phyloP scores from a whole-genome alignment of 2,888 invertebrate genomes.

The Rhagonycha lutea region DNA sequence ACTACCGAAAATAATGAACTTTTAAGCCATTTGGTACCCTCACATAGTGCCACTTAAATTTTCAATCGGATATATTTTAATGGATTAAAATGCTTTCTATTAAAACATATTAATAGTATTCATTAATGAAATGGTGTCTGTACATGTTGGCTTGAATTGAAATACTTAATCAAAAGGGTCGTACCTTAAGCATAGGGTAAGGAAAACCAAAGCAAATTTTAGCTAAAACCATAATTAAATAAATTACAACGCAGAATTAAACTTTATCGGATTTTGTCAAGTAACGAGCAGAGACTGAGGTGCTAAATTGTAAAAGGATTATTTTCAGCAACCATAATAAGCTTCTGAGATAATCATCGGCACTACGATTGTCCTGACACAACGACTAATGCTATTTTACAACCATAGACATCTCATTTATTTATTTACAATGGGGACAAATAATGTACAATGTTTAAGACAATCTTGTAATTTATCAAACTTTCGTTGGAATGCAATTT shows the following conservation, averaged over 20 bases:
- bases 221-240: constrained; percentile 28
- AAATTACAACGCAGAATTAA: constrained; percentile 29
- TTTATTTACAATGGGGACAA: constrained; percentile 24
- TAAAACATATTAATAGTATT: neutral
- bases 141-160: neutral
- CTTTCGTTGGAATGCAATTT: neutral
- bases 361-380: constrained; percentile 31
- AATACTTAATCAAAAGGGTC: neutral
- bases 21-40: no score
- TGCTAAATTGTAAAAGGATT: constrained; percentile 31
- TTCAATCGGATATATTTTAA: neutral
- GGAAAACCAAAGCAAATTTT: constrained; percentile 21
- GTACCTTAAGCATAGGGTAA: constrained; percentile 1
- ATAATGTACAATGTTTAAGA: constrained; percentile 19
- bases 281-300: constrained; percentile 24
- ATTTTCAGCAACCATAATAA: constrained; percentile 34
- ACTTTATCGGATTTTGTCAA: constrained; percentile 27
- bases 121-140: neutral
- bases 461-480: constrained; percentile 3
- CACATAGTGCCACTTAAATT: neutral
- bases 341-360: constrained; percentile 34
- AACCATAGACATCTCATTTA: constrained; percentile 17
- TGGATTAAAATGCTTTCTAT: neutral
- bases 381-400: constrained; percentile 29
- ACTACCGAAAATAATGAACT: no score